A percentile compares a stretch with the other conserved stretches of the same genome.
Evolutionary conservation across 2,888 invertebrate species (phyloP).

Genomic region (Cephus runcator): DNA sequence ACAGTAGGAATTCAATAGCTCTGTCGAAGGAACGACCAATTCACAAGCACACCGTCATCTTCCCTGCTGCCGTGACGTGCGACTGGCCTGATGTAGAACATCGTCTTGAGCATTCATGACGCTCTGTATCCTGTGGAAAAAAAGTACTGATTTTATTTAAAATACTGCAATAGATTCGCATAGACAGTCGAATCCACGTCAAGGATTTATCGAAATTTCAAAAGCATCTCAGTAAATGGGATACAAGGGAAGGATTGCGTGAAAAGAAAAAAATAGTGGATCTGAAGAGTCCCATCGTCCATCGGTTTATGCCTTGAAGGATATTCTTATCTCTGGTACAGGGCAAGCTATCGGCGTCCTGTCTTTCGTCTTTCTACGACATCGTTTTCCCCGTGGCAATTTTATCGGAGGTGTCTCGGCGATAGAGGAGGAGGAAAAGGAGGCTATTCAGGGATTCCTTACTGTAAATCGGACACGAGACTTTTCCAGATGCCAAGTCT

Average conservation of each 20-base stretch:
- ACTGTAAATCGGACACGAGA: neutral
- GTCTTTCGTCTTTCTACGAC: slow-evolving; percentile 46
- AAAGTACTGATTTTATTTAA: neutral
- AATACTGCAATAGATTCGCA: too few relatives aligned
- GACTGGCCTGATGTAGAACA: too few relatives aligned
- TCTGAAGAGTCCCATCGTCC: neutral
- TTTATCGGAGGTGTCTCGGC: slow-evolving; percentile 47
- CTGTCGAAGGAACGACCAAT: neutral
- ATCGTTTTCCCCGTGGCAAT: slow-evolving; percentile 50
- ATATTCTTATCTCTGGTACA: slow-evolving; percentile 47
- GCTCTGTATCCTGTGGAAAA: too few relatives aligned
- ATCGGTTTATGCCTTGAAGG: slow-evolving; percentile 15
- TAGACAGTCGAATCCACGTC: neutral
- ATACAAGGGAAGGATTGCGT: neutral
- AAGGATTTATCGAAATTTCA: neutral
- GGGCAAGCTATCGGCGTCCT: slow-evolving; percentile 42
- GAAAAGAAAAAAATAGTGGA: neutral
- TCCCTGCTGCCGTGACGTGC: neutral
- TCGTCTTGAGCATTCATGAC: too few relatives aligned
- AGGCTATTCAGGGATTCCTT: neutral
- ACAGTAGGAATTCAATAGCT: neutral
- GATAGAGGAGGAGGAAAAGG: slow-evolving; percentile 28
- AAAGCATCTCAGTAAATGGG: neutral
- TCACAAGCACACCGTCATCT: neutral
- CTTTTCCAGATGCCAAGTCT: neutral